A percentile compares a stretch with the other conserved stretches of the same genome.
These are phyloP conservation scores for Lasioglossum villosulum DNA, from an alignment of 2,888 invertebrate genomes.

Conservation along the genomic window DNA sequence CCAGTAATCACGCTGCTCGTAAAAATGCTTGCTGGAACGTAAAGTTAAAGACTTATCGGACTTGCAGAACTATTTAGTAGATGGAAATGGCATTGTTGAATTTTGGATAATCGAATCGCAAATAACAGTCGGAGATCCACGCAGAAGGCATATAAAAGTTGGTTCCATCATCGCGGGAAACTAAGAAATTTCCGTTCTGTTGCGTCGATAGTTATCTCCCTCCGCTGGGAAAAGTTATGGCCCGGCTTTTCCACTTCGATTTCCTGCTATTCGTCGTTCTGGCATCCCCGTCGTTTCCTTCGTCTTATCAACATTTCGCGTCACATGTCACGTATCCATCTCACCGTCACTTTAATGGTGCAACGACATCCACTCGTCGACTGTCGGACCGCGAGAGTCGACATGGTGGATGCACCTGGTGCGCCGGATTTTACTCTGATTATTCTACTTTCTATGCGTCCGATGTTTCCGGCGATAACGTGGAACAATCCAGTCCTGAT, in stretches of 20 bases:
- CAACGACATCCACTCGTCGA: constrained; percentile 9
- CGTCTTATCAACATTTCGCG: constrained; percentile 46
- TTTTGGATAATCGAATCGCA: not conserved
- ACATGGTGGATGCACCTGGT: constrained; percentile 3
- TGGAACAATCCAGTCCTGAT: constrained; percentile 15
- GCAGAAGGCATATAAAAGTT: not conserved
- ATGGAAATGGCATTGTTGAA: not conserved
- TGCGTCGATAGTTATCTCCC: constrained; percentile 16
- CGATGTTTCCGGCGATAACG: constrained; percentile 3
- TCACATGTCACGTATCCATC: constrained; percentile 20
- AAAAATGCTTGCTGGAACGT: not conserved
- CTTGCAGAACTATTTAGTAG: not conserved
- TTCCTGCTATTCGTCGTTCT: constrained; percentile 12
- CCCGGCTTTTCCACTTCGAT: constrained; percentile 41
- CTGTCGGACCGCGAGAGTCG: constrained; percentile 11
- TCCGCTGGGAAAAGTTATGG: constrained; percentile 14
- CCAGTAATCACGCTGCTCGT: not conserved
- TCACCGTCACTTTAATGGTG: constrained; percentile 31
- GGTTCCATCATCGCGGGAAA: not conserved
- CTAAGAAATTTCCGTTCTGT: constrained; percentile 22
- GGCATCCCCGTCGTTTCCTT: not conserved
- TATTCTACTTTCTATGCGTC: constrained; percentile 38
- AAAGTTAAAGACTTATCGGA: not conserved
- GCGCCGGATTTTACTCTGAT: constrained; percentile 28
- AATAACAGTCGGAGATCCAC: not conserved